Evolutionary conservation across 2,797 vertebrate species (phyloP).

Genomic region (Leuciscus waleckii): DNA sequence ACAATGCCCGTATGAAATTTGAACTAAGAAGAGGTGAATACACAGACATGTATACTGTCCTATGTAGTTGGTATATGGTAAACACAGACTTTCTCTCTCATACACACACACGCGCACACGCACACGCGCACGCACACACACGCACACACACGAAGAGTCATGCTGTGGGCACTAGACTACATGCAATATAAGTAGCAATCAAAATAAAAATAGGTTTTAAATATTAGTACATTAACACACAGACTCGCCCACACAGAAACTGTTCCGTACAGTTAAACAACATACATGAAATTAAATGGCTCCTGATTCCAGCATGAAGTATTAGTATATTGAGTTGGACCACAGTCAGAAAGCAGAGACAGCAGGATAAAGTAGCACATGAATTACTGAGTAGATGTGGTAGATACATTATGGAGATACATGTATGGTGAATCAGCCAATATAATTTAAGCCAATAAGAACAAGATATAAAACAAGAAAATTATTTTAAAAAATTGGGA

Average conservation of each 20-base stretch:
- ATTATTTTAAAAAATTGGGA: slow-evolving; percentile 57
- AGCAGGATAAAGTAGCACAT: slow-evolving; percentile 25
- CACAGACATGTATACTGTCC: slow-evolving; percentile 53
- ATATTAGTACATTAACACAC: slow-evolving; percentile 41
- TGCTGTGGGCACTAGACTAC: slow-evolving; percentile 59
- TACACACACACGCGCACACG: background rate
- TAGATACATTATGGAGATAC: slow-evolving; percentile 32
- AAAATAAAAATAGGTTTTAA: slow-evolving; percentile 34
- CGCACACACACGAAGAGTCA: slow-evolving; percentile 49
- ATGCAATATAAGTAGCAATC: slow-evolving; percentile 58
- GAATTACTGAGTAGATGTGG: slow-evolving; percentile 21
- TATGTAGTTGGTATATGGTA: slow-evolving; percentile 39
- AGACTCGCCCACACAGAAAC: slow-evolving; percentile 42
- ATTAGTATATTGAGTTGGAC: slow-evolving; percentile 56
- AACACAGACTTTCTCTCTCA: slow-evolving; percentile 27
- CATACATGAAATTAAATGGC: slow-evolving; percentile 58
- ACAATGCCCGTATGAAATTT: slow-evolving; percentile 47
- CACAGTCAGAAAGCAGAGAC: slow-evolving; percentile 52
- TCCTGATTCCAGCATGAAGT: slow-evolving; percentile 58
- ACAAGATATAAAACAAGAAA: slow-evolving; percentile 54
- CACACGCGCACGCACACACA: slow-evolving; percentile 39
- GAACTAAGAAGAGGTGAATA: slow-evolving; percentile 50
- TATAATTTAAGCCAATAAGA: slow-evolving; percentile 50
- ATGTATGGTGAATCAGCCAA: slow-evolving; percentile 51
- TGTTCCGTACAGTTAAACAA: slow-evolving; percentile 51